These are phyloP conservation scores for Tiphia femorata DNA, from an alignment of 2,888 invertebrate species.

Conservation along the genomic window DNA sequence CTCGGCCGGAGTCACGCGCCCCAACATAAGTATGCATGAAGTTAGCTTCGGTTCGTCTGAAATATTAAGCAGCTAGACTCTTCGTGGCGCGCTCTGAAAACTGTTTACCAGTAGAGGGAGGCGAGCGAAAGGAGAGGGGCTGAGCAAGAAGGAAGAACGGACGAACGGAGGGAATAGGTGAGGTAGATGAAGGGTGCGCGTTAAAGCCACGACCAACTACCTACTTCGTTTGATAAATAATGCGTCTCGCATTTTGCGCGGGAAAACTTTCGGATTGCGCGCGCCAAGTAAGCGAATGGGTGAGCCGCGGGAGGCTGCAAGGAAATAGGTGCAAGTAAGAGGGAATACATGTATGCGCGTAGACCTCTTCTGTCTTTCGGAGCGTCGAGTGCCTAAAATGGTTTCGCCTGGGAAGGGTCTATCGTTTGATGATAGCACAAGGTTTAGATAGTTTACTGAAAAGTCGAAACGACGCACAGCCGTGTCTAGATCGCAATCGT, in stretches of 20 bases:
- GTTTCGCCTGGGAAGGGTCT: too few relatives aligned
- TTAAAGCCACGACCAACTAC: slow-evolving; percentile 38
- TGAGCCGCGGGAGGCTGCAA: too few relatives aligned
- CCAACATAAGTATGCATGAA: slow-evolving; percentile 58
- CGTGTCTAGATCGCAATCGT: too few relatives aligned
- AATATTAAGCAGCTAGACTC: slow-evolving; percentile 58
- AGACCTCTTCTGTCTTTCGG: too few relatives aligned
- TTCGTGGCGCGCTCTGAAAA: slow-evolving; percentile 38
- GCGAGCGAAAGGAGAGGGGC: background rate
- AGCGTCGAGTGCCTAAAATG: too few relatives aligned
- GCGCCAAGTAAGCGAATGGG: too few relatives aligned
- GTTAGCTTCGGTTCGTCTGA: slow-evolving; percentile 54
- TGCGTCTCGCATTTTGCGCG: slow-evolving; percentile 55
- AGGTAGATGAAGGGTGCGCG: slow-evolving; percentile 10
- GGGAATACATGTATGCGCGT: too few relatives aligned
- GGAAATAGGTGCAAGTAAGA: too few relatives aligned
- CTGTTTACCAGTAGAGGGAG: slow-evolving; percentile 38
- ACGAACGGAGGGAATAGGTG: background rate
- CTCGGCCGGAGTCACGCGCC: slow-evolving; percentile 35
- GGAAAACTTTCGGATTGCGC: slow-evolving; percentile 42
- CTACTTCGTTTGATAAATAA: slow-evolving; percentile 62
- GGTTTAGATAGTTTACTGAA: too few relatives aligned
- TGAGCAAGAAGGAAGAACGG: background rate
- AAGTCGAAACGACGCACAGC: too few relatives aligned
- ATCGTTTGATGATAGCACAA: too few relatives aligned